These are phyloP conservation scores for Marcusenius ussheri DNA, from an alignment of 2,113 vertebrate species.

Conservation along the genomic window DNA sequence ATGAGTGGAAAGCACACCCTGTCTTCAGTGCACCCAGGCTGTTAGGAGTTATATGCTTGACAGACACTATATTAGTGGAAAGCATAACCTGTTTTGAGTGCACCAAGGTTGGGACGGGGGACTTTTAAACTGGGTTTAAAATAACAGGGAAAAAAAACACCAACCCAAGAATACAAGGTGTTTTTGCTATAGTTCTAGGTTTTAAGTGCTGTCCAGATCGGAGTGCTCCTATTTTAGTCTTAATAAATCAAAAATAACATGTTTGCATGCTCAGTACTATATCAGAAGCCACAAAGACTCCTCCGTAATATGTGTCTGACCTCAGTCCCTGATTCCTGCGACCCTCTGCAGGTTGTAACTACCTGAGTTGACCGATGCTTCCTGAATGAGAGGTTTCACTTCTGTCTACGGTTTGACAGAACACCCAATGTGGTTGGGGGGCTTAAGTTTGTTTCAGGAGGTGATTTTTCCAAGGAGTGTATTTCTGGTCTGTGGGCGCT, in stretches of 20 bases:
- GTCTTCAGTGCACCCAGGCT: neutral
- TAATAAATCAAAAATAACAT: neutral
- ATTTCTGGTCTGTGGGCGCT: neutral
- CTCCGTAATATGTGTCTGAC: neutral
- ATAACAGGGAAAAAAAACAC: neutral
- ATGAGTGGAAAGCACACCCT: neutral
- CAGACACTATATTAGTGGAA: neutral
- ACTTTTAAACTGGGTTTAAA: neutral
- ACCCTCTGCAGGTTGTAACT: neutral
- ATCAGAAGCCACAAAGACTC: neutral
- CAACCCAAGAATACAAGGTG: neutral
- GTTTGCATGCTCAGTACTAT: neutral
- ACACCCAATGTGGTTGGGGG: neutral
- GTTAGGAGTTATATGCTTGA: neutral
- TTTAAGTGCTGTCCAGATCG: neutral
- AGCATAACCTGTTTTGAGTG: neutral
- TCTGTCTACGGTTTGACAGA: neutral
- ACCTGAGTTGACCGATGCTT: neutral
- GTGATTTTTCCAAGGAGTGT: conserved; percentile 10
- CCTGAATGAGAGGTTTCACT: neutral
- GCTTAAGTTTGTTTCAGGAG: neutral
- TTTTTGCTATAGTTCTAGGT: neutral
- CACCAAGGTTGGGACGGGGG: neutral
- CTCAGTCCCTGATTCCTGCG: neutral
- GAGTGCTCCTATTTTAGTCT: neutral